Conservation (phyloP, 1,140 invertebrate genomes). For the Diachasmimorpha longicaudata region DNA sequence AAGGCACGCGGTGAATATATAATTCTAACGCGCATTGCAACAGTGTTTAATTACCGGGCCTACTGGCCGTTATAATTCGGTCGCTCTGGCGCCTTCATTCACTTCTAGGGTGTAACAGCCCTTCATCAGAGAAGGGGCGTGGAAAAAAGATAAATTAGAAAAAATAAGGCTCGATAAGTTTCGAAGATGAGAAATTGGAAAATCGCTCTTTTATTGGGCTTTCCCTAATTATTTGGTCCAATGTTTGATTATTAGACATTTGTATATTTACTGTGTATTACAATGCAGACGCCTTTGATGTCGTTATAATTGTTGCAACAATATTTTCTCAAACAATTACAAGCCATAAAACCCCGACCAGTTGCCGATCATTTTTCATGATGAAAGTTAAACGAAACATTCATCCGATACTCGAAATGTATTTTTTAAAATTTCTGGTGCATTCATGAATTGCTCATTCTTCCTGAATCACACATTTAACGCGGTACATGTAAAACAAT, state of each 20-base stretch:
- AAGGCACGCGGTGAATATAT: background rate
- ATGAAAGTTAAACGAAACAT: background rate
- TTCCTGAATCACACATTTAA: background rate
- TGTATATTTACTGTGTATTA: no score
- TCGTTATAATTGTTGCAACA: no score
- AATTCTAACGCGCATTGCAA: slow-evolving; percentile 1
- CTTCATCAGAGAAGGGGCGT: no score
- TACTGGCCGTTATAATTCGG: background rate
- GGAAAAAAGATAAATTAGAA: no score
- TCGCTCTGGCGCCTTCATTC: background rate
- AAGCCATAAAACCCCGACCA: background rate
- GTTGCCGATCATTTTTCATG: background rate
- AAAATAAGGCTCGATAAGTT: no score
- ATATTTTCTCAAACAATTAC: background rate
- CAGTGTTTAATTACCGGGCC: background rate
- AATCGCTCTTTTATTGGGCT: no score
- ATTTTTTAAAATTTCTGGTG: background rate
- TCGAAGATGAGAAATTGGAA: no score
- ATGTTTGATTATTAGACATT: no score
- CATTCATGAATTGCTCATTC: background rate
- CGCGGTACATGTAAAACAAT: background rate
- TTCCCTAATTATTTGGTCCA: no score
- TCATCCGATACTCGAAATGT: background rate
- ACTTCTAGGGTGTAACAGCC: no score
- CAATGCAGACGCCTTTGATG: no score